Evolutionary conservation across 1,140 invertebrate species (phyloP).

Genomic region (Brachionus plicatilis): DNA sequence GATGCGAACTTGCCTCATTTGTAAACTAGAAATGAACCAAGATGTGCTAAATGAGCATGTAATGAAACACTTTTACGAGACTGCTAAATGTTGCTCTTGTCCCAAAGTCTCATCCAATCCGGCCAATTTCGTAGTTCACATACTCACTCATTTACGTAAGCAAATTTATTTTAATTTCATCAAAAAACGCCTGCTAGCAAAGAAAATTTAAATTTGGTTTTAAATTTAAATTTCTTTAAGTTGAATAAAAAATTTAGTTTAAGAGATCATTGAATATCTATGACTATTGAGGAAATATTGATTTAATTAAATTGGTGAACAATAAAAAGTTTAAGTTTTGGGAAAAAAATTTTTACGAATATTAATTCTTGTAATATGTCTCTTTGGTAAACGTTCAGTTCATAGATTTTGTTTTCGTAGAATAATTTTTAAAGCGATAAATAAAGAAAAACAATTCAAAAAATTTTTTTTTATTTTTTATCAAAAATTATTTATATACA

Average conservation of each 20-base stretch:
- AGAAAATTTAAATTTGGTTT: neutral
- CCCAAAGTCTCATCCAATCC: conserved; percentile 27
- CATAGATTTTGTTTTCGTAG: too few relatives aligned
- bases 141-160: conserved; percentile 34
- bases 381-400: too few relatives aligned
- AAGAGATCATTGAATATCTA: too few relatives aligned
- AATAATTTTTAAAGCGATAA: too few relatives aligned
- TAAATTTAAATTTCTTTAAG: neutral
- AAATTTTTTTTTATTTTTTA: too few relatives aligned
- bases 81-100: neutral
- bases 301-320: too few relatives aligned
- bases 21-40: neutral
- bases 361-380: too few relatives aligned
- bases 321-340: too few relatives aligned
- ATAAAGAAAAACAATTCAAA: too few relatives aligned
- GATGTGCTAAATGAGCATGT: conserved; percentile 12
- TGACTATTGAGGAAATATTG: too few relatives aligned
- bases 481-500: too few relatives aligned
- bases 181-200: neutral
- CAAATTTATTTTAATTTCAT: neutral
- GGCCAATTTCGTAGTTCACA: conserved; percentile 6
- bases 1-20: neutral
- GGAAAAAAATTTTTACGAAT: too few relatives aligned
- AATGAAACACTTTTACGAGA: conserved; percentile 26
- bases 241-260: neutral